Base-by-base conservation (phyloP, 2,888 invertebrate species). In the Tinea semifulvella region DNA sequence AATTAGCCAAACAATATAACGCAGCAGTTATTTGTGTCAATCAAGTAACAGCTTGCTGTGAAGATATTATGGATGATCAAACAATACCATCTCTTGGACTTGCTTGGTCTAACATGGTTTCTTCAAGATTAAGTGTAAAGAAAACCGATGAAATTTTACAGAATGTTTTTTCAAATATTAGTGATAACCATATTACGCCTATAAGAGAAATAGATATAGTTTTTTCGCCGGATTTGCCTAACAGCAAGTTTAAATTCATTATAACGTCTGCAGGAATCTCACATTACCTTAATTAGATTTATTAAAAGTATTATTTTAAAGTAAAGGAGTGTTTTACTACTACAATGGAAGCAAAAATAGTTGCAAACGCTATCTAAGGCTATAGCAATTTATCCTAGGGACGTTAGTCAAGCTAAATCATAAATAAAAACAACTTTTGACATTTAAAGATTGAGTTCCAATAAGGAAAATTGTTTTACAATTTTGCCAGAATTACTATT, bases 101-200 rank as follows among this genome's bases (percentile, higher is more conserved):
- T 28, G 71, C 74, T 42, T 82, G 82, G 82, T 74, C 82, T 2
- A 82, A 82, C 49, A 68, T 82, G 70, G 57, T 81, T 27, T 60
- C 65, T 18, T 68, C 68, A 5, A 64, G 81, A 48, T 51, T 75
- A 5, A 54, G 56, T 48, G 43, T 72, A n/a, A 61, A 48, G 39
- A 69, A 65, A 53, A 58, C 56, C 22, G 45, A 46, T 18, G 42
- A 50, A 38, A 46, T 43, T 38, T 42, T 50, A 11, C 14, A 57
- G 27, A n/a, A n/a, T n/a, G n/a, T n/a, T n/a, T n/a, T n/a, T n/a
- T n/a, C n/a, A n/a, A n/a, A n/a, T n/a, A n/a, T n/a, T n/a, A 22
- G 40, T 48, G 38, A 47, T 5, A 45, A 52, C 49, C 11, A 11
- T 8, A 10, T n/a, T 18, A 11, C 10, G 3, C n/a, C 13, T 35